Conservation (phyloP, 1,140 invertebrate genomes). For the Drosophila cardini region DNA sequence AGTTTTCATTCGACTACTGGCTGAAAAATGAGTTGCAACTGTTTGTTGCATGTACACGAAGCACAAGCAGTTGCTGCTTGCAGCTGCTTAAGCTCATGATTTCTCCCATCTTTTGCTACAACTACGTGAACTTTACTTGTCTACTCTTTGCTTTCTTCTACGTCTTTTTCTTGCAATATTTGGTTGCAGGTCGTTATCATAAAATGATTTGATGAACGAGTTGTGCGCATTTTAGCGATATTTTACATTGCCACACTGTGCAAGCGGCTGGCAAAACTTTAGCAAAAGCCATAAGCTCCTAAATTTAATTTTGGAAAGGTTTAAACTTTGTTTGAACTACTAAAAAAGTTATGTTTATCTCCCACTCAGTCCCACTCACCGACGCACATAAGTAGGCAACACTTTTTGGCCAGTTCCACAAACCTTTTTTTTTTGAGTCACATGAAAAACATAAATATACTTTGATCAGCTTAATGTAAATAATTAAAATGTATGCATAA, state of each 20-base stretch:
- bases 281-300: slow-evolving; percentile 18
- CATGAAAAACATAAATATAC: too few species aligned
- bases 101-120: background rate
- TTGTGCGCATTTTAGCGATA: slow-evolving; percentile 49
- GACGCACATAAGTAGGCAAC: slow-evolving; percentile 29
- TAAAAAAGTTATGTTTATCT: background rate
- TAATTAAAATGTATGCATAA: too few species aligned
- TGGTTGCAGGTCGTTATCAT: slow-evolving; percentile 58
- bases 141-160: background rate
- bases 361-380: background rate
- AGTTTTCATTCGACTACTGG: slow-evolving; percentile 37
- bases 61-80: slow-evolving; percentile 13
- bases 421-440: too few species aligned
- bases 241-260: slow-evolving; percentile 24
- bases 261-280: slow-evolving; percentile 9
- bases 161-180: slow-evolving; percentile 28
- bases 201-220: slow-evolving; percentile 81
- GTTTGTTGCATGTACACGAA: slow-evolving; percentile 57
- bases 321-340: background rate
- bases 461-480: too few species aligned
- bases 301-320: slow-evolving; percentile 30
- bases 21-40: slow-evolving; percentile 59
- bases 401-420: background rate
- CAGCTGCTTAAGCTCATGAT: slow-evolving; percentile 14
- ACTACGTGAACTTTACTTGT: slow-evolving; percentile 15